phyloP scores from a whole-genome alignment of 2,888 invertebrate species.

The Chesias legatella region DNA sequence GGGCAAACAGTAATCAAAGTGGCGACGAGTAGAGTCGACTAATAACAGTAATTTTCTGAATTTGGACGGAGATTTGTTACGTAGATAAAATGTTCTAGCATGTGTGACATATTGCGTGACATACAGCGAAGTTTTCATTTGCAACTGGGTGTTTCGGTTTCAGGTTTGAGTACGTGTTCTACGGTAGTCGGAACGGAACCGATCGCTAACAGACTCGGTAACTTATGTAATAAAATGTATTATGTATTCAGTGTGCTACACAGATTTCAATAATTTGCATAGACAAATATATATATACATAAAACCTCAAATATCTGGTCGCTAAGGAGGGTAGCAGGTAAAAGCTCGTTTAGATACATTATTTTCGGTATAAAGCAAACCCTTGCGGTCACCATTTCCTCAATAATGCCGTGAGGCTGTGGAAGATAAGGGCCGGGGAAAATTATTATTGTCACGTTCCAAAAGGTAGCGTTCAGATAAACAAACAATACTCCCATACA shows the following conservation, averaged over 20 bases:
- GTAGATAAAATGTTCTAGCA: constrained; percentile 17
- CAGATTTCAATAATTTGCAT: too few species aligned
- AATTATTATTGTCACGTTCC: not conserved
- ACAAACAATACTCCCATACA: constrained; percentile 21
- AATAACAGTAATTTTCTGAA: constrained; percentile 21
- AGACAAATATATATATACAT: too few species aligned
- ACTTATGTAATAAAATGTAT: too few species aligned
- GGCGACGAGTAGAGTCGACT: constrained; percentile 9
- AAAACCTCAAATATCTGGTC: too few species aligned
- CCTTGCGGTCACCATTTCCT: constrained; percentile 15
- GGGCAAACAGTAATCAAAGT: constrained; percentile 22
- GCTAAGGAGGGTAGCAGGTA: constrained; percentile 7
- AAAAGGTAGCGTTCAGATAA: constrained; percentile 10
- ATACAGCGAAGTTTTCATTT: not conserved
- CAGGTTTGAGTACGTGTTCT: too few species aligned
- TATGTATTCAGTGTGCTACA: too few species aligned
- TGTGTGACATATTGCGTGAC: constrained; percentile 7
- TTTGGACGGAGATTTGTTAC: constrained; percentile 20
- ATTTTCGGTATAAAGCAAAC: constrained; percentile 13
- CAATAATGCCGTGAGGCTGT: constrained; percentile 2
- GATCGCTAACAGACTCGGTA: too few species aligned
- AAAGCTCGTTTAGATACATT: constrained; percentile 18
- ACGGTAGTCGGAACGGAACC: too few species aligned
- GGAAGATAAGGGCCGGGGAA: constrained; percentile 6
- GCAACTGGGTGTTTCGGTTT: not conserved